phyloP scores from a whole-genome alignment of 2,797 vertebrate genomes.

The Centroberyx gerrardi region DNA sequence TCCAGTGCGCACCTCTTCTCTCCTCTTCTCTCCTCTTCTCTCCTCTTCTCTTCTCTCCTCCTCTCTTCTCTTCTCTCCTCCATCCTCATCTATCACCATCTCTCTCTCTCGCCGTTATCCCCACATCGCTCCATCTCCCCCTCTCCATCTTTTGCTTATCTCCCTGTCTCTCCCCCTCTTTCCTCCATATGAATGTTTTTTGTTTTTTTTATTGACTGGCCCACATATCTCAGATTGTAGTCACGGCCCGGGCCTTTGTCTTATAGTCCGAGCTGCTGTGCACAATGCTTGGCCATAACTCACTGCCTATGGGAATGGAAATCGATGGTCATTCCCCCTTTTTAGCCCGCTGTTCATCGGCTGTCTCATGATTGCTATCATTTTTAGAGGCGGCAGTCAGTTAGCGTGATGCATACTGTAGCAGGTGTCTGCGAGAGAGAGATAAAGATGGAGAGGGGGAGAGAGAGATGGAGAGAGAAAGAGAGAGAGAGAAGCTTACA shows the following conservation, averaged over 20 bases:
- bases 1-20: slow-evolving; percentile 2
- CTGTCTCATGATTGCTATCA: slow-evolving; percentile 73
- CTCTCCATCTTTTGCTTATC: slow-evolving; percentile 1
- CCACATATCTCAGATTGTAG: slow-evolving; percentile 67
- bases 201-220: slow-evolving; percentile 74
- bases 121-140: not conserved
- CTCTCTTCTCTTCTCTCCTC: not conserved
- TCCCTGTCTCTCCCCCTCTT: slow-evolving; percentile 16
- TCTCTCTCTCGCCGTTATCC: slow-evolving; percentile 14
- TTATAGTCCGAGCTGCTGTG: slow-evolving; percentile 64
- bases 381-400: slow-evolving; percentile 71
- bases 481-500: slow-evolving; percentile 2
- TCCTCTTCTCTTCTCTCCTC: not conserved
- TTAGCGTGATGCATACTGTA: slow-evolving; percentile 66
- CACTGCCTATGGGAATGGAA: slow-evolving; percentile 61
- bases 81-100: slow-evolving; percentile 5
- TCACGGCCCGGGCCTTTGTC: slow-evolving; percentile 66
- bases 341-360: slow-evolving; percentile 69
- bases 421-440: slow-evolving; percentile 57
- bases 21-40: slow-evolving; percentile 7
- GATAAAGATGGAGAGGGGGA: slow-evolving; percentile 33
- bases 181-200: slow-evolving; percentile 39
- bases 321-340: slow-evolving; percentile 73
- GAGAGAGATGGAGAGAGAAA: slow-evolving; percentile 47
- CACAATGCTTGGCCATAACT: slow-evolving; percentile 63